A percentile compares a stretch with the other conserved stretches of the same genome.
phyloP scores from a whole-genome alignment of 2,888 invertebrate species.

The Gymnoscelis rufifasciata region DNA sequence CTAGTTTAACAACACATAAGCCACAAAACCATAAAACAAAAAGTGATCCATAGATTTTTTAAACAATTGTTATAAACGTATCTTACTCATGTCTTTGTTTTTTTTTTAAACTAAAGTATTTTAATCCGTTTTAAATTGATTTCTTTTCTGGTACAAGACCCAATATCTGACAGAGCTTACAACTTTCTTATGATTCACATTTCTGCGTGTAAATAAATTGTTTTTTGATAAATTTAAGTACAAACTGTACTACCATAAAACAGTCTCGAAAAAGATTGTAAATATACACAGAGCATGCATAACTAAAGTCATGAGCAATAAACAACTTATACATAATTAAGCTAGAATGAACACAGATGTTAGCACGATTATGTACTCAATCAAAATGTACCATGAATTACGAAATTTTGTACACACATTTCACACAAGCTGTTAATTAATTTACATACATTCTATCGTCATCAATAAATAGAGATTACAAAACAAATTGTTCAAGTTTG shows the following conservation, averaged over 20 bases:
- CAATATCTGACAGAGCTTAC: no score
- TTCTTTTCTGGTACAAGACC: no score
- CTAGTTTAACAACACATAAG: no score
- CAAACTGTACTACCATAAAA: conserved; percentile 1
- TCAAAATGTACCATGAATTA: conserved; percentile 32
- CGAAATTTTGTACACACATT: conserved; percentile 42
- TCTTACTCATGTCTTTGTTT: no score
- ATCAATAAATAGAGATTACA: conserved; percentile 49
- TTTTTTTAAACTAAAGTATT: no score
- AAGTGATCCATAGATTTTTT: no score
- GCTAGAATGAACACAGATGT: conserved; percentile 20
- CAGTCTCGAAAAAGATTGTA: not conserved
- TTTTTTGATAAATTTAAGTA: not conserved
- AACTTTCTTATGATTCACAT: no score
- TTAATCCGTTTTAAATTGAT: no score
- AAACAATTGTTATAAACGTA: no score
- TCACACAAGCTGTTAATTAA: conserved; percentile 32
- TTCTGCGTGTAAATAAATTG: no score
- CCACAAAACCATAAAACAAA: no score
- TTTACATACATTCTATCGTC: conserved; percentile 35
- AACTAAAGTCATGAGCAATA: not conserved
- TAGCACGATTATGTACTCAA: conserved; percentile 8
- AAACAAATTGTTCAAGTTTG: conserved; percentile 33
- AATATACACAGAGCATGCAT: not conserved
- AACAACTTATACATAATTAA: not conserved